These are phyloP conservation scores for Empidonax alnorum DNA, from an alignment of 2,113 vertebrate genomes.

Conservation along the genomic window DNA sequence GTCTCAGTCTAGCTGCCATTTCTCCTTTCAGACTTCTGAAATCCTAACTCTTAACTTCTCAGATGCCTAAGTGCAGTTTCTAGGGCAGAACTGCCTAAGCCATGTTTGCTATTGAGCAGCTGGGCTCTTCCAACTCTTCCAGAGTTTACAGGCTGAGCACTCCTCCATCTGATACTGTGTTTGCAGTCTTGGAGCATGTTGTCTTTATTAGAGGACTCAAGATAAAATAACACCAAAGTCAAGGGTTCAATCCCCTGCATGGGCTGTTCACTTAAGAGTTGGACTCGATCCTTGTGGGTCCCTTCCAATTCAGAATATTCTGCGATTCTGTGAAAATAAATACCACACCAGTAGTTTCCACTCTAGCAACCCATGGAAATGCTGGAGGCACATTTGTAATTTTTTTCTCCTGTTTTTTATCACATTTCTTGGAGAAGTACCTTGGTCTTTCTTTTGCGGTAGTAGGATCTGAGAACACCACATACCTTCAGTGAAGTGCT, in stretches of 20 bases:
- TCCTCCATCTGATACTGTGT: background rate
- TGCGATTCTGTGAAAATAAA: background rate
- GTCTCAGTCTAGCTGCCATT: background rate
- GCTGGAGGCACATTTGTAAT: background rate
- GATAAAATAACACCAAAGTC: background rate
- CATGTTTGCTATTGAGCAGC: background rate
- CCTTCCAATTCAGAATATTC: background rate
- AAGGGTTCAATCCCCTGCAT: background rate
- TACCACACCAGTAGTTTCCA: background rate
- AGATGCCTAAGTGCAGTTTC: background rate
- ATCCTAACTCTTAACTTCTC: background rate
- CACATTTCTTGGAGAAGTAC: background rate
- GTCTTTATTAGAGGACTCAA: background rate
- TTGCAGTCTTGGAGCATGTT: background rate
- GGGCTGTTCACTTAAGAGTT: background rate
- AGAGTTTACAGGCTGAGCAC: background rate
- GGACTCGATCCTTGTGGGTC: background rate
- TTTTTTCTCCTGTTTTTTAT: background rate
- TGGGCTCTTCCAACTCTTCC: background rate
- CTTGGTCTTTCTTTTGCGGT: background rate
- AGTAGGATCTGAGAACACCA: background rate
- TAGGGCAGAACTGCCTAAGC: background rate
- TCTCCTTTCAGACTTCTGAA: background rate
- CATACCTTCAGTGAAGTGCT: background rate
- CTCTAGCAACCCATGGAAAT: background rate